These are phyloP conservation scores for Chalcis sispes DNA, from an alignment of 2,888 invertebrate genomes.

Conservation along the genomic window DNA sequence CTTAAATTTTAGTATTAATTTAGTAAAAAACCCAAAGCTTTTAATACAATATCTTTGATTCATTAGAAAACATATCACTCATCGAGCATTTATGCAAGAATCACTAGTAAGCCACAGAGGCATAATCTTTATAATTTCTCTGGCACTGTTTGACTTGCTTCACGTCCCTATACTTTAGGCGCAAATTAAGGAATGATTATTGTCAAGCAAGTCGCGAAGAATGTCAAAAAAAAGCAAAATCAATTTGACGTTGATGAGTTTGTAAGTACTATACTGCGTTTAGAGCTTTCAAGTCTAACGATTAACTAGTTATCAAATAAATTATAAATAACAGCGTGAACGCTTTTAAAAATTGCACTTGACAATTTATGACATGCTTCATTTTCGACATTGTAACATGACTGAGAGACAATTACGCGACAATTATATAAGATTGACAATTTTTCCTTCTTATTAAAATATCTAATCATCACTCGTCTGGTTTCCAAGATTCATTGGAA, in stretches of 20 bases:
- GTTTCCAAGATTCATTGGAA: slow-evolving; percentile 68
- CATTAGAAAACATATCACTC: slow-evolving; percentile 46
- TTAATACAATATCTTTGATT: slow-evolving; percentile 46
- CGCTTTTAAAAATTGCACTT: slow-evolving; percentile 39
- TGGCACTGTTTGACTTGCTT: slow-evolving; percentile 54
- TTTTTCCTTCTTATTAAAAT: slow-evolving; percentile 31
- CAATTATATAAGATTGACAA: slow-evolving; percentile 32
- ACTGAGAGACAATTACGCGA: slow-evolving; percentile 39
- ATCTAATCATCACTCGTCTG: slow-evolving; percentile 27
- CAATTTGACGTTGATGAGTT: slow-evolving; percentile 41
- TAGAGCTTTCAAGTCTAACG: slow-evolving; percentile 33
- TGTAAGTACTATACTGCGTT: slow-evolving; percentile 52
- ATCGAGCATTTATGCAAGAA: slow-evolving; percentile 43
- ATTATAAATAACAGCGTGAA: slow-evolving; percentile 46
- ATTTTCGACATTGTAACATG: slow-evolving; percentile 45
- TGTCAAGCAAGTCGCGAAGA: slow-evolving; percentile 56
- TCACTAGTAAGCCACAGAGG: slow-evolving; percentile 25
- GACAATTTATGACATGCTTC: slow-evolving; percentile 51
- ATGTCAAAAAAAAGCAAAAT: slow-evolving; percentile 53
- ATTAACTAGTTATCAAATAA: slow-evolving; percentile 40
- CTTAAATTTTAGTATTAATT: slow-evolving; percentile 26
- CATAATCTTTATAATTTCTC: slow-evolving; percentile 48
- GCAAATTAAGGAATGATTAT: slow-evolving; percentile 56
- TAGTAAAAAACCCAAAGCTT: slow-evolving; percentile 43
- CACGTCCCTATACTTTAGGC: slow-evolving; percentile 39